A percentile compares a stretch with the other conserved stretches of the same genome.
Conservation (phyloP, 1,140 invertebrate species). For the Carposina sasakii region DNA sequence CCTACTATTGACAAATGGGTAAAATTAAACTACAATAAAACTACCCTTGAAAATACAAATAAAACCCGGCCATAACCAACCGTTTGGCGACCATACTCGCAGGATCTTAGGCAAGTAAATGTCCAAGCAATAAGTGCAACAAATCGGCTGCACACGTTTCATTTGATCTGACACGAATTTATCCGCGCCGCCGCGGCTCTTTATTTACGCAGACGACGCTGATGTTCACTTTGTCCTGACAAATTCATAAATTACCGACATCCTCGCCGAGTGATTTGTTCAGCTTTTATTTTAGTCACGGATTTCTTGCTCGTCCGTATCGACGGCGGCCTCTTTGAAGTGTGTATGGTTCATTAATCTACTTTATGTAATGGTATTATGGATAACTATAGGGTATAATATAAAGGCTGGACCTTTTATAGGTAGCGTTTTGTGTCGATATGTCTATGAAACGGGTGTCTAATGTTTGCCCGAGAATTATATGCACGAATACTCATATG, state of each 20-base stretch:
- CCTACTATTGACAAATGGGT: too few relatives aligned
- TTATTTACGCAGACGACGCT: slow-evolving; percentile 65
- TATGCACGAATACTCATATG: too few relatives aligned
- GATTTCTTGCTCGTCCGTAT: slow-evolving; percentile 55
- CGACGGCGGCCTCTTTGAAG: slow-evolving; percentile 48
- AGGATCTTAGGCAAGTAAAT: too few relatives aligned
- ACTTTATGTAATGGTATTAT: slow-evolving; percentile 12
- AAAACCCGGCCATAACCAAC: too few relatives aligned
- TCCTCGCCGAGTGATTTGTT: slow-evolving; percentile 55
- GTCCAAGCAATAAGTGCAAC: slow-evolving; percentile 55
- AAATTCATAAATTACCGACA: slow-evolving; percentile 72
- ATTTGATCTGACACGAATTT: slow-evolving; percentile 72
- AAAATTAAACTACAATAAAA: too few relatives aligned
- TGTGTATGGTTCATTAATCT: slow-evolving; percentile 35
- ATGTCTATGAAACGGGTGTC: too few relatives aligned
- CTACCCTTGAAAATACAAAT: too few relatives aligned
- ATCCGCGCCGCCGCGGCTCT: slow-evolving; percentile 57
- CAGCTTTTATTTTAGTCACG: slow-evolving; percentile 60
- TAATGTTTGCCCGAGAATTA: too few relatives aligned
- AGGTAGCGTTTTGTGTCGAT: too few relatives aligned
- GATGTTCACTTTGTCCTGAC: slow-evolving; percentile 68
- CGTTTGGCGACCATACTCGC: too few relatives aligned
- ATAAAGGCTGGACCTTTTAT: too few relatives aligned
- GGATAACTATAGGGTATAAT: background rate
- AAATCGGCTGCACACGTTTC: slow-evolving; percentile 54